phyloP scores from a whole-genome alignment of 1,140 invertebrate genomes.

The Heterodera carotae region DNA sequence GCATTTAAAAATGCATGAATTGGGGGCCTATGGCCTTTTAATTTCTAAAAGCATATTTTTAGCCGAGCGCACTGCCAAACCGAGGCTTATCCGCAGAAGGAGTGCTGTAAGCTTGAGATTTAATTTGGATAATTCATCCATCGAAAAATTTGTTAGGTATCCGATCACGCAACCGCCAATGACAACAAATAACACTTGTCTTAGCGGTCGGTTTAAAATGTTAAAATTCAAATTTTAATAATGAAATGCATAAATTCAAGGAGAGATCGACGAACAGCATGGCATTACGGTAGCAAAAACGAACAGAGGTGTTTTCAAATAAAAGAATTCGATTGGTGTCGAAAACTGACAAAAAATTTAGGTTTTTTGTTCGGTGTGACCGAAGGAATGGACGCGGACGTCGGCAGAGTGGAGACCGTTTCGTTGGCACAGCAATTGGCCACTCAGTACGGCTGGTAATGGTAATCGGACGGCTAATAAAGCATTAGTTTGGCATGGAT shows the following conservation, averaged over 20 bases:
- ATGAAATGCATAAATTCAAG: background rate
- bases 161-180: background rate
- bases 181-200: background rate
- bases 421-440: background rate
- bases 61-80: background rate
- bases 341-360: no score
- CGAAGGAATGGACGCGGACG: background rate
- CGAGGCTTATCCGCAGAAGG: background rate
- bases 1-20: background rate
- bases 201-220: background rate
- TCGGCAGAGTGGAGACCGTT: background rate
- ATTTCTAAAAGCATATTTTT: background rate
- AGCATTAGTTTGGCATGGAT: background rate
- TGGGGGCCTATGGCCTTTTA: background rate
- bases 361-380: background rate
- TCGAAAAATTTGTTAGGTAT: background rate
- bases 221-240: background rate
- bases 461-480: no score
- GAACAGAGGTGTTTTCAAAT: background rate
- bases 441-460: background rate
- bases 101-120: background rate
- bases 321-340: background rate
- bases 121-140: background rate
- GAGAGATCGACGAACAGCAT: background rate
- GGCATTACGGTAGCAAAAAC: background rate